Evolutionary conservation across 2,113 vertebrate species (phyloP).

Genomic region (Crotalus helleri): DNA sequence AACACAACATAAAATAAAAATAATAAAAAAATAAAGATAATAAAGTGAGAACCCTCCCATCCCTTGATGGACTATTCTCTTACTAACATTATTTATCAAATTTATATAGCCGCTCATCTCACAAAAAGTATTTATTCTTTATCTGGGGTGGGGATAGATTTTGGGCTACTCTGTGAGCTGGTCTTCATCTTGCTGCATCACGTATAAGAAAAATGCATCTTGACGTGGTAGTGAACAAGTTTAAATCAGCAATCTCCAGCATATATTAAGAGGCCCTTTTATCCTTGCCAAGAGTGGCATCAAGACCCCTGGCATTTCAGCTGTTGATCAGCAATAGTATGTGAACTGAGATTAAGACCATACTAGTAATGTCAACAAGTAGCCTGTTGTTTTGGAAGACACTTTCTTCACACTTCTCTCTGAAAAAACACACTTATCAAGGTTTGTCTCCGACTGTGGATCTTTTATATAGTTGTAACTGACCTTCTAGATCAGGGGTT

Average conservation of each 20-base stretch:
- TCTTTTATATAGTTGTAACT: background rate
- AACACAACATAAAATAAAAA: background rate
- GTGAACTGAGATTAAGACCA: background rate
- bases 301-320: background rate
- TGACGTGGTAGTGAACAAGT: background rate
- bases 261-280: background rate
- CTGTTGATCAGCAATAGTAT: background rate
- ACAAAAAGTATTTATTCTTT: background rate
- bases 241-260: background rate
- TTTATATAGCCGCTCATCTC: background rate
- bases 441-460: background rate
- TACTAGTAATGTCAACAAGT: background rate
- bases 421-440: background rate
- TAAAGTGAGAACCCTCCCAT: background rate
- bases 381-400: background rate
- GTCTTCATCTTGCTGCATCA: background rate
- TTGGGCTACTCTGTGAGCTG: background rate
- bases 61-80: background rate
- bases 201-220: background rate
- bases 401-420: background rate
- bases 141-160: background rate
- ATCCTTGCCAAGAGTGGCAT: background rate
- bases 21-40: background rate
- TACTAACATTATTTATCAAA: background rate
- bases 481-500: background rate